Evolutionary conservation across 2,888 invertebrate species (phyloP).

Genomic region (Drosophila sordidula): DNA sequence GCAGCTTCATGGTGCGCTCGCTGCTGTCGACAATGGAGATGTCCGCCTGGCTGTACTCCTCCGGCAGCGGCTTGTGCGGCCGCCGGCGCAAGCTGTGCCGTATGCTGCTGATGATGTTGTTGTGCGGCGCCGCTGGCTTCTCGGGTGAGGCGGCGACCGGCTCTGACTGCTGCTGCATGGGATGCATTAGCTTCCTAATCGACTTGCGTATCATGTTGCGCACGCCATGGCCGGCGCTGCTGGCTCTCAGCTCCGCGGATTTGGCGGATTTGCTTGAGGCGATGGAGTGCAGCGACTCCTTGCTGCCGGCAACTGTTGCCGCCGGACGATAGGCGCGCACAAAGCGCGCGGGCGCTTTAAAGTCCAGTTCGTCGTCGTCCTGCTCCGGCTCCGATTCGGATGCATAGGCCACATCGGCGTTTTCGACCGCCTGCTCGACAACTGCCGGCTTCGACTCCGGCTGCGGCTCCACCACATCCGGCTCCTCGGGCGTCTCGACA

Average conservation of each 20-base stretch:
- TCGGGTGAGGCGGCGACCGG: slow-evolving; percentile 18
- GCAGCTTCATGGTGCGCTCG: slow-evolving; percentile 82
- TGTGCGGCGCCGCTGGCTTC: slow-evolving; percentile 26
- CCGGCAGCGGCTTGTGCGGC: slow-evolving; percentile 50
- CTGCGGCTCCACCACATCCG: slow-evolving; percentile 1
- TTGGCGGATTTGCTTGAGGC: slow-evolving; percentile 61
- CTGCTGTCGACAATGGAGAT: slow-evolving; percentile 82
- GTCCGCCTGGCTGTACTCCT: slow-evolving; percentile 51
- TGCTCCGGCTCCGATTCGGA: slow-evolving; percentile 67
- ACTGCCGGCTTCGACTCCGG: not conserved
- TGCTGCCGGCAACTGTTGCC: slow-evolving; percentile 52
- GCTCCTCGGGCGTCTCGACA: slow-evolving; percentile 55
- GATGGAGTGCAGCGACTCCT: slow-evolving; percentile 68
- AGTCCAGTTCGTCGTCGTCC: slow-evolving; percentile 59
- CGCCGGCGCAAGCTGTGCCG: slow-evolving; percentile 83
- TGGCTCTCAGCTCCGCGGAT: slow-evolving; percentile 23
- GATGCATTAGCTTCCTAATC: slow-evolving; percentile 82
- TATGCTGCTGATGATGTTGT: slow-evolving; percentile 64
- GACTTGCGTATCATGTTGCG: slow-evolving; percentile 83
- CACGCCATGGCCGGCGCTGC: slow-evolving; percentile 62
- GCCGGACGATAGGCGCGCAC: slow-evolving; percentile 83
- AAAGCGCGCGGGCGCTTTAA: slow-evolving; percentile 82
- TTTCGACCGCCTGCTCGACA: not conserved
- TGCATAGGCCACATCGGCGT: slow-evolving; percentile 63
- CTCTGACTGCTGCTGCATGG: slow-evolving; percentile 42